phyloP scores from a whole-genome alignment of 1,140 invertebrate genomes.

The Globodera ellingtonae region DNA sequence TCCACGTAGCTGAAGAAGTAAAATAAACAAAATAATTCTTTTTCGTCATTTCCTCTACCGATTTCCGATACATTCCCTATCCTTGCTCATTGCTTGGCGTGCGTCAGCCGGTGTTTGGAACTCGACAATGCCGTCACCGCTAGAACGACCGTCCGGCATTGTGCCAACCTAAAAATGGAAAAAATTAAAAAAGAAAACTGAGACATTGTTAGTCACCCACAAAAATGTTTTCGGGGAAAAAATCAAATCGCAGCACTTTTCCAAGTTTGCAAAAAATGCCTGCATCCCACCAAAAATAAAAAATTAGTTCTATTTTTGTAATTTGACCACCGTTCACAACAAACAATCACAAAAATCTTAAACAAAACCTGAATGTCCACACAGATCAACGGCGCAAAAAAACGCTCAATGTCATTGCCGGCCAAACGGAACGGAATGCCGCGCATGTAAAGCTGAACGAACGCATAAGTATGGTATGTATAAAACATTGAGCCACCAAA shows the following conservation, averaged over 20 bases:
- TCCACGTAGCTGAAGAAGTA: conserved; percentile 17
- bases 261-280: no score
- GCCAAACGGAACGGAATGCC: conserved; percentile 37
- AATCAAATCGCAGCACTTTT: no score
- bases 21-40: no score
- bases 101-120: conserved; percentile 38
- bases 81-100: conserved; percentile 30
- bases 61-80: conserved; percentile 36
- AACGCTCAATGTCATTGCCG: conserved; percentile 34
- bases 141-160: conserved; percentile 36
- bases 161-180: conserved; percentile 9
- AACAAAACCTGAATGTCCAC: conserved; percentile 26
- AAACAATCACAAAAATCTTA: neutral
- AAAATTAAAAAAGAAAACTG: neutral
- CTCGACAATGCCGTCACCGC: conserved; percentile 39
- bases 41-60: neutral
- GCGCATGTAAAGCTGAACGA: conserved; percentile 29
- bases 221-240: no score
- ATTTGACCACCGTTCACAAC: no score
- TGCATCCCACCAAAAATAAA: no score
- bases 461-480: neutral
- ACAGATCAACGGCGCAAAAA: conserved; percentile 39
- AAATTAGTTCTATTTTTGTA: no score
- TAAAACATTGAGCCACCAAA: neutral
- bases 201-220: no score